Evolutionary conservation across 2,888 invertebrate genomes (phyloP).

Genomic region (Dasysyrphus tricinctus): DNA sequence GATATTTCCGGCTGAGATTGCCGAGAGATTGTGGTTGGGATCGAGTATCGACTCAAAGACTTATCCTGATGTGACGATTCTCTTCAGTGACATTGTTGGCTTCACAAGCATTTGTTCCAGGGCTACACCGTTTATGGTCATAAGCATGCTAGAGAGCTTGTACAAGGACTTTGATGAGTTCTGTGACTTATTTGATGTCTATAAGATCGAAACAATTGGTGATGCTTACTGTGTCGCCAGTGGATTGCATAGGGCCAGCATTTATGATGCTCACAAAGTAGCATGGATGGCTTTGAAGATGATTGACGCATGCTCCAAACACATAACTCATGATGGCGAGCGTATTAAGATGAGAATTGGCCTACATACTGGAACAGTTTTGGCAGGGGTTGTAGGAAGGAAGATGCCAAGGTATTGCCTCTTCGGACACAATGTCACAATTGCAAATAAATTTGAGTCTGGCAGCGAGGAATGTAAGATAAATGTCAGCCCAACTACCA

Average conservation of each 20-base stretch:
- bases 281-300: constrained; percentile 98
- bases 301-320: constrained; percentile 94
- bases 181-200: constrained; percentile 96
- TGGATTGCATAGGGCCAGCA: constrained; percentile 93
- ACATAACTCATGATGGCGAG: constrained; percentile 95
- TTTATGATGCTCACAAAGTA: constrained; percentile 96
- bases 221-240: constrained; percentile 98
- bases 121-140: constrained; percentile 97
- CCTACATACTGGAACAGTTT: constrained; percentile 95
- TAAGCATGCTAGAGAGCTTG: constrained; percentile 95
- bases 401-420: constrained; percentile 93
- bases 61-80: constrained; percentile 96
- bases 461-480: constrained; percentile 95
- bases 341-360: constrained; percentile 98
- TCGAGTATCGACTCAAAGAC: constrained; percentile 96
- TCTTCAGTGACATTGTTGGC: constrained; percentile 98
- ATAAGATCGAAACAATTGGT: constrained; percentile 98
- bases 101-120: constrained; percentile 98
- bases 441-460: constrained; percentile 98
- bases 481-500: constrained; percentile 96
- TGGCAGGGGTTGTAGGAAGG: constrained; percentile 97
- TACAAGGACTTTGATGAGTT: constrained; percentile 97
- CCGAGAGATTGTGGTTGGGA: constrained; percentile 96
- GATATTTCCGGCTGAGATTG: constrained; percentile 97
- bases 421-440: constrained; percentile 97